phyloP scores from a whole-genome alignment of 2,888 invertebrate species.

The Pristionchus mayeri region DNA sequence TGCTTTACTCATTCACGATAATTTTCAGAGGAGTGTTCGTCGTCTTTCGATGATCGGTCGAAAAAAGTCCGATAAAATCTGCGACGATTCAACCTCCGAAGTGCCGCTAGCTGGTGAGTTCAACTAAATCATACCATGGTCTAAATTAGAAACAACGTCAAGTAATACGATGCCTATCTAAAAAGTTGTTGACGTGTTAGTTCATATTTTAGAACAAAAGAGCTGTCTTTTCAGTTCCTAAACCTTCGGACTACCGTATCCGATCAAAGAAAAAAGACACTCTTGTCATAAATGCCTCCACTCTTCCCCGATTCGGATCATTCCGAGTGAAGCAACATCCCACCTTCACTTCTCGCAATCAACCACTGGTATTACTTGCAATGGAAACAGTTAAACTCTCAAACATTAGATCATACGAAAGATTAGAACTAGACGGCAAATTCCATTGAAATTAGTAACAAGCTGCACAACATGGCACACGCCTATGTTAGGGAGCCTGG shows the following conservation, averaged over 20 bases:
- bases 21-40: conserved; percentile 14
- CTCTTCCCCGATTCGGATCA: conserved; percentile 12
- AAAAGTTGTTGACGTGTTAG: too few species aligned
- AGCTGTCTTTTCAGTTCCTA: neutral
- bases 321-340: neutral
- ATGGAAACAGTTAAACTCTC: too few species aligned
- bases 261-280: neutral
- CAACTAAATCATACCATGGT: neutral
- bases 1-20: neutral
- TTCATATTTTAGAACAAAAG: too few species aligned
- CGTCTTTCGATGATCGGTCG: neutral
- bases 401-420: too few species aligned
- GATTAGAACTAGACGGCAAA: too few species aligned
- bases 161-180: too few species aligned
- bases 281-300: conserved; percentile 8
- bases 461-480: too few species aligned
- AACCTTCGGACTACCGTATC: neutral
- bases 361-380: conserved; percentile 18
- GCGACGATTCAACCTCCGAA: neutral
- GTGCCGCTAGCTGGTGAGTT: neutral
- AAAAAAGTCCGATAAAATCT: neutral
- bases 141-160: neutral
- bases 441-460: too few species aligned
- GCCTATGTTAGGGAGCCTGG: too few species aligned
- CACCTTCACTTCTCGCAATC: neutral